Conservation (phyloP, 2,113 vertebrate genomes). For the Callipepla squamata region DNA sequence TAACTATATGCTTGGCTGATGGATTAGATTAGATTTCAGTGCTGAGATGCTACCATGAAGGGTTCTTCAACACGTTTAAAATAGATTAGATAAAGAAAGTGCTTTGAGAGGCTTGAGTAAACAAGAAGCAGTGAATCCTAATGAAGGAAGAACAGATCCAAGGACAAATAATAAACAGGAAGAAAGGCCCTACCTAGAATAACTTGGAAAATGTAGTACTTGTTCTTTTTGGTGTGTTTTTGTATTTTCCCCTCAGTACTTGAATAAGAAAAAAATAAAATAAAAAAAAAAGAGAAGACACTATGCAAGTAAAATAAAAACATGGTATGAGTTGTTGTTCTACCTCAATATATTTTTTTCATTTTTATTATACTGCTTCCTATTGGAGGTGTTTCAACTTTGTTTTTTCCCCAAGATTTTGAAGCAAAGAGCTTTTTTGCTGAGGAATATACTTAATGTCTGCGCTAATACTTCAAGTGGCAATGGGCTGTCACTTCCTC, state of each 20-base stretch:
- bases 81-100: slow-evolving; percentile 48
- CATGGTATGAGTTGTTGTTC: rapidly evolving
- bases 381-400: neutral
- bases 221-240: neutral
- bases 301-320: neutral
- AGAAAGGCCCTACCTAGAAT: neutral
- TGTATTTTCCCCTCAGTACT: neutral
- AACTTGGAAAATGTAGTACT: neutral
- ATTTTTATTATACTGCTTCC: neutral
- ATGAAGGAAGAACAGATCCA: neutral
- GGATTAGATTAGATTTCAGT: slow-evolving; percentile 53
- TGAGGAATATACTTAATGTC: neutral
- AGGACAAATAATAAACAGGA: slow-evolving; percentile 13
- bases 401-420: neutral
- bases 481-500: neutral
- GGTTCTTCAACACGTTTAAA: slow-evolving; percentile 1
- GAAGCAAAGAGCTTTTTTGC: neutral
- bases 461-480: neutral
- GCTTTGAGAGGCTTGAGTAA: slow-evolving; percentile 35
- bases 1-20: slow-evolving; percentile 4
- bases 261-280: neutral
- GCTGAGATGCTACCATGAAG: slow-evolving; percentile 15
- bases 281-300: neutral
- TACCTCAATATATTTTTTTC: neutral
- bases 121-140: slow-evolving; percentile 20